phyloP scores from a whole-genome alignment of 2,797 vertebrate species.

The Sebastes itinus region DNA sequence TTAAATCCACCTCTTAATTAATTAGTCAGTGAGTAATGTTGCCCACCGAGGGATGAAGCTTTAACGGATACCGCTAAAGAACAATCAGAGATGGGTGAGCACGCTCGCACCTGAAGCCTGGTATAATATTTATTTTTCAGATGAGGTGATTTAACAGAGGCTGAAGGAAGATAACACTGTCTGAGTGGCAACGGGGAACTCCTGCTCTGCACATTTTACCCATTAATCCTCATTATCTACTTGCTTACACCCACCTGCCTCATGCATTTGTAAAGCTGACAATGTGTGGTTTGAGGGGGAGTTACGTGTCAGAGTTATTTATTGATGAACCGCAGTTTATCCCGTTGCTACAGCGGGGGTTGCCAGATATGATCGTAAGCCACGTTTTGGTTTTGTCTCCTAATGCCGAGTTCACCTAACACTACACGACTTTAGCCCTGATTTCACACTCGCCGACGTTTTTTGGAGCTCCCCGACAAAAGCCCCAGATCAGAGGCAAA shows the following conservation, averaged over 20 bases:
- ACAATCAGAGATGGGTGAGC: constrained; percentile 17
- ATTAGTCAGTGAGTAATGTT: constrained; percentile 61
- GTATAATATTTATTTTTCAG: constrained; percentile 21
- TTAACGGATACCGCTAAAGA: background rate
- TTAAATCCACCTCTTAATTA: constrained; percentile 65
- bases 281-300: background rate
- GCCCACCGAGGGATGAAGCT: constrained; percentile 34
- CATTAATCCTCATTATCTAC: constrained; percentile 33
- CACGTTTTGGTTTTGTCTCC: background rate
- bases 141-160: constrained; percentile 27
- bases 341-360: background rate
- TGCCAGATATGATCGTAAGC: background rate
- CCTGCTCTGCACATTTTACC: constrained; percentile 10
- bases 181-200: constrained; percentile 14
- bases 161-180: constrained; percentile 19
- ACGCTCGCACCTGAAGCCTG: constrained; percentile 15
- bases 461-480: background rate
- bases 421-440: background rate
- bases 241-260: background rate
- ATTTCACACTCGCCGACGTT: background rate
- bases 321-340: background rate
- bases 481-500: background rate
- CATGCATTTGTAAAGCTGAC: background rate
- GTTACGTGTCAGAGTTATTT: background rate
- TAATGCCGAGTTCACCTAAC: background rate